Conservation (phyloP, 2,797 vertebrate genomes). For the Florisuga fusca region DNA sequence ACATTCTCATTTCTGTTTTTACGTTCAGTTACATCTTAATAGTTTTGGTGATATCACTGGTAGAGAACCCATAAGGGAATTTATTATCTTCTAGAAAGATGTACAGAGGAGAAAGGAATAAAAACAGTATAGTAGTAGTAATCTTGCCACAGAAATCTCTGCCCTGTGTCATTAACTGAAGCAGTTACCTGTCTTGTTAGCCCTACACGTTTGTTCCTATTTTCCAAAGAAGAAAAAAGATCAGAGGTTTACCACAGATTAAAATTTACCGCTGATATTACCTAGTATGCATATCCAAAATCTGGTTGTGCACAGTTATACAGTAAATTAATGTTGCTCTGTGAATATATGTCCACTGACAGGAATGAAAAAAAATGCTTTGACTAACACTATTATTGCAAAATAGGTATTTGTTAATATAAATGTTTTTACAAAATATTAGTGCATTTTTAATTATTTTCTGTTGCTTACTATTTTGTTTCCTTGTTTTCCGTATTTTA, state of each 20-base stretch:
- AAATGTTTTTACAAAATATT: neutral
- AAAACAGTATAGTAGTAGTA: neutral
- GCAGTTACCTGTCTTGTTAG: neutral
- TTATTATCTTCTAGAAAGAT: neutral
- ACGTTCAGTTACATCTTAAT: neutral
- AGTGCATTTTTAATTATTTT: slow-evolving; percentile 44
- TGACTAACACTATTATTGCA: neutral
- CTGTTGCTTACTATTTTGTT: slow-evolving; percentile 58
- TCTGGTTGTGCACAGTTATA: neutral
- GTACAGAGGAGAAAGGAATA: neutral
- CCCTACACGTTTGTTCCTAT: neutral
- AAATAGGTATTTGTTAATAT: neutral
- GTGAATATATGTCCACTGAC: neutral
- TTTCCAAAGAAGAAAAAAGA: neutral
- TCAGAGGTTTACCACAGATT: neutral
- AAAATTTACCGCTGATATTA: neutral
- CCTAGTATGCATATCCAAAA: neutral
- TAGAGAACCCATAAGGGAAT: neutral
- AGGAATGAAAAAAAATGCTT: neutral
- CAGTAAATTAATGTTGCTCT: slow-evolving; percentile 1
- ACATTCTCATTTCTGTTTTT: neutral
- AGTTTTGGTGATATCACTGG: neutral
- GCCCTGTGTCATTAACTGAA: neutral
- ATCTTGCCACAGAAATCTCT: neutral
- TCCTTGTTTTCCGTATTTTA: slow-evolving; percentile 57